Evolutionary conservation across 1,140 invertebrate species (phyloP).

Genomic region (Stenopsyche tienmushanensis): DNA sequence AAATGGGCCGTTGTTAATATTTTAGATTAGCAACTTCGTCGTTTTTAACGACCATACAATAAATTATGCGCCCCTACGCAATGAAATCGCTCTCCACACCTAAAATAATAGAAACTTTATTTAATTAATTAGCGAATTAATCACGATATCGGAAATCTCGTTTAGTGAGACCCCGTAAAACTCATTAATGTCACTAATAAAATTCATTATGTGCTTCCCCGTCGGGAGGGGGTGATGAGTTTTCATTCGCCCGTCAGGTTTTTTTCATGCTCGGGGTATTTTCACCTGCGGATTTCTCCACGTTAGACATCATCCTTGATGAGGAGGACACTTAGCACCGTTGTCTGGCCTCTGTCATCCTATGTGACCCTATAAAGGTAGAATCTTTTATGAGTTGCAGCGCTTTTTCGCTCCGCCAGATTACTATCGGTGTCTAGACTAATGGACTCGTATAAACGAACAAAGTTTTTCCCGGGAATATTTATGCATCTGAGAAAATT

Average conservation of each 20-base stretch:
- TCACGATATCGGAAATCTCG: slow-evolving; percentile 16
- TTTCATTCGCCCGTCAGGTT: not conserved
- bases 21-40: too few relatives aligned
- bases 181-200: not conserved
- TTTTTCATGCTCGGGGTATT: not conserved
- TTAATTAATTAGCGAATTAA: slow-evolving; percentile 18
- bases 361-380: not conserved
- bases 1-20: too few relatives aligned
- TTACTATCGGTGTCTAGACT: slow-evolving; percentile 1
- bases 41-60: too few relatives aligned
- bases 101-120: slow-evolving; percentile 20
- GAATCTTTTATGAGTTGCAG: slow-evolving; percentile 18
- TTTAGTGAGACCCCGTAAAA: not conserved
- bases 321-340: not conserved
- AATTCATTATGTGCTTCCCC: slow-evolving; percentile 6
- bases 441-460: slow-evolving; percentile 12
- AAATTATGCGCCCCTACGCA: too few relatives aligned
- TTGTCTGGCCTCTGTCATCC: not conserved
- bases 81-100: not conserved
- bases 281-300: not conserved
- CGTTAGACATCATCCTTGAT: not conserved
- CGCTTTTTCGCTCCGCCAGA: slow-evolving; percentile 3
- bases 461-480: too few relatives aligned
- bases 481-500: too few relatives aligned
- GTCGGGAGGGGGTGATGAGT: too few relatives aligned